Base-by-base conservation (phyloP, 2,888 invertebrate genomes). In the Pollenia angustigena region DNA sequence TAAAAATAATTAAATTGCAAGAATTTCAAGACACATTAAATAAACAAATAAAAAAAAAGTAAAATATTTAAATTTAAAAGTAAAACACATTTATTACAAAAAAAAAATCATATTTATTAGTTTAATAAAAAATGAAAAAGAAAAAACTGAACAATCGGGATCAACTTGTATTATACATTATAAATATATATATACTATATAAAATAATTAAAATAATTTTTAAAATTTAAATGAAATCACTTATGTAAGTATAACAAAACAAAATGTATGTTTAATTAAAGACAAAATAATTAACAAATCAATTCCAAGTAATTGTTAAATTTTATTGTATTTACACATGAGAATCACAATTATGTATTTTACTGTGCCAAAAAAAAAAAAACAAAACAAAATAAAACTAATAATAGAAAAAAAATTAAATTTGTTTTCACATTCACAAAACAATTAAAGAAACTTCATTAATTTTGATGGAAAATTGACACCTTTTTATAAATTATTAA, bases 71-170 rank as follows among this genome's bases (percentile, higher is more conserved):
- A 69, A 74, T 69, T 71, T 50, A 76, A 74, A 81, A 85, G 50
- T 44, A 52, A 60, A 82, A 82, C 64, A 86, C 60, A 66, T 84
- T 62, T 60, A 75, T 54, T 52, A 68, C 50, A 46, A 44, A 40
- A 81, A 8, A 46, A 64, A 44, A 75, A 62, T 32, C 60, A 40
- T 42, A 62, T 52, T 52, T 56, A 68, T 32, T 44, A 74, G 48
- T 69, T 40, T 81, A 85, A 72, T 6, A 60, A 18, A 74, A 83
- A 42, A 85, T 69, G 80, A 74, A 85, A 88, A 83, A 85, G 85
- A 86, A 83, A 87, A 87, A 92, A 93, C 92, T 93, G 93, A 93
- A 92, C 91, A 92, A 93, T 93, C 93, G 93, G 93, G 93, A 93
- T 92, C 93, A 93, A 93, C 92, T 93, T 93, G 92, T 93, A 85